Conservation (phyloP, 2,113 vertebrate species). For the Chionis minor region DNA sequence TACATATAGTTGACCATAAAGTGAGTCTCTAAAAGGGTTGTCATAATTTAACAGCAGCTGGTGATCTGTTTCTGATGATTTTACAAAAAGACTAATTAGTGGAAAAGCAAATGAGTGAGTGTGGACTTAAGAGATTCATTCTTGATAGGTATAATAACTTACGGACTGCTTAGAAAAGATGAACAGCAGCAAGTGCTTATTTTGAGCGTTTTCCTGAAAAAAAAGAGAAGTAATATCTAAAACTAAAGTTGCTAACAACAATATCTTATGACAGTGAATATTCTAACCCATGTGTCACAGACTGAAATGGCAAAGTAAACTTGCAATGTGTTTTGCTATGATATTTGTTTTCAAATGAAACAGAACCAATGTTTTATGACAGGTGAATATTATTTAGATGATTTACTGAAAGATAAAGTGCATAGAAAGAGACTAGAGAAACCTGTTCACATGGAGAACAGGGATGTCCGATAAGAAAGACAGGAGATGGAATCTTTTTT, state of each 20-base stretch:
- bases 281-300: accelerated
- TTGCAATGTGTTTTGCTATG: neutral
- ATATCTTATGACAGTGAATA: neutral
- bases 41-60: neutral
- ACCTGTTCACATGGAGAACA: neutral
- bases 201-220: neutral
- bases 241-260: neutral
- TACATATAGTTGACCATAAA: neutral
- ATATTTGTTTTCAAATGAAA: neutral
- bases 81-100: neutral
- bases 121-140: neutral
- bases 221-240: neutral
- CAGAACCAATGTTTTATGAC: neutral
- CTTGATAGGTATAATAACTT: neutral
- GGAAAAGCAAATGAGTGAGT: neutral
- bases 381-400: neutral
- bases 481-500: neutral
- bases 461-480: neutral
- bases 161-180: neutral
- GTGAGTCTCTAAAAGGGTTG: neutral
- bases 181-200: neutral
- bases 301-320: neutral
- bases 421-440: neutral
- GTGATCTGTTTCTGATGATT: neutral
- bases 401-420: neutral